These are phyloP conservation scores for Hyles vespertilio DNA, from an alignment of 1,140 invertebrate genomes.

Conservation along the genomic window DNA sequence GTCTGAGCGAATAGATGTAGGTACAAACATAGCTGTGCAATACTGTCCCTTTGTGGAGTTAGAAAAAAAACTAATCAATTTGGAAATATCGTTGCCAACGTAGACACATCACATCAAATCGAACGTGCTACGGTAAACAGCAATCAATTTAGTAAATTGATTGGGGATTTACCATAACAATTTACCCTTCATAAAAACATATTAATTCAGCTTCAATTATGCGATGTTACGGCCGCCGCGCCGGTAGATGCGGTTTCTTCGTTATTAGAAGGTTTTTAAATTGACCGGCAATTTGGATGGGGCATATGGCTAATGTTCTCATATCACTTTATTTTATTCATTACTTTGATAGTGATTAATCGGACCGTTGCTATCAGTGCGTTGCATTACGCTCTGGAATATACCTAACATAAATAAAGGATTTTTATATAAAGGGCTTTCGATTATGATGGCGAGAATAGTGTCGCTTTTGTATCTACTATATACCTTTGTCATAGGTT, in stretches of 20 bases:
- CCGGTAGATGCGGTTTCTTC: constrained; percentile 26
- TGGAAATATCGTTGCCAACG: no score
- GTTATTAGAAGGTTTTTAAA: constrained; percentile 25
- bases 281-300: constrained; percentile 28
- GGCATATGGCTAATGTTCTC: constrained; percentile 37
- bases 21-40: no score
- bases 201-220: constrained; percentile 51
- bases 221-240: constrained; percentile 26
- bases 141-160: constrained; percentile 65
- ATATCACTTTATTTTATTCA: constrained; percentile 19
- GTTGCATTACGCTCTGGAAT: no score
- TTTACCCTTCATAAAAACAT: constrained; percentile 59
- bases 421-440: no score
- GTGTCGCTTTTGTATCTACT: no score
- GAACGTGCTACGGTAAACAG: constrained; percentile 16
- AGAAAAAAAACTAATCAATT: no score
- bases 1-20: no score
- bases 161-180: constrained; percentile 57
- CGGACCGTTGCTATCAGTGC: no score
- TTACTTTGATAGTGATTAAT: neutral
- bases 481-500: no score
- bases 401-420: no score
- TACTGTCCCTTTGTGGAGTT: no score
- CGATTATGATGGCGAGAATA: no score
- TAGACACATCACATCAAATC: neutral